These are phyloP conservation scores for Cnemophilus loriae DNA, from an alignment of 2,113 vertebrate species.

Conservation along the genomic window DNA sequence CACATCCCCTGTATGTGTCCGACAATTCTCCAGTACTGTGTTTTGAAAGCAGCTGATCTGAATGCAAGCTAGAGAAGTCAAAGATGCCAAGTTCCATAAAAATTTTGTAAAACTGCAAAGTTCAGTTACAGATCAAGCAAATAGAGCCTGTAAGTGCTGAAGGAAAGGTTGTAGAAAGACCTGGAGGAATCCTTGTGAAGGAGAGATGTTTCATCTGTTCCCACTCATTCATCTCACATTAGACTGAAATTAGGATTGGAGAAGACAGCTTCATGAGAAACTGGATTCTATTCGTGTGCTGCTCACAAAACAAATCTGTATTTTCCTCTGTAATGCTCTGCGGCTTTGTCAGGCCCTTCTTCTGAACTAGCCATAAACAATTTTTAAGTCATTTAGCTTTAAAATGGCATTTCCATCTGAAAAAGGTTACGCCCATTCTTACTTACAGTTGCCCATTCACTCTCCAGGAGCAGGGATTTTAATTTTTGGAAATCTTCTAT, in stretches of 20 bases:
- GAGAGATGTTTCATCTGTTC: neutral
- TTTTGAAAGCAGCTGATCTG: neutral
- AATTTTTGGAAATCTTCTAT: neutral
- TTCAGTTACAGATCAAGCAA: neutral
- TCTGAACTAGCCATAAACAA: neutral
- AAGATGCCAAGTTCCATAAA: neutral
- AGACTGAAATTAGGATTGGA: neutral
- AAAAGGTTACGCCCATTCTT: neutral
- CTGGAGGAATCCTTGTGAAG: neutral
- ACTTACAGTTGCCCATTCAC: neutral
- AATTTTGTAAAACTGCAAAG: neutral
- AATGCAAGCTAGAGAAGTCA: neutral
- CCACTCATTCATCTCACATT: neutral
- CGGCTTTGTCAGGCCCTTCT: neutral
- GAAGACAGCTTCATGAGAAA: neutral
- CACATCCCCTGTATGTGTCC: neutral
- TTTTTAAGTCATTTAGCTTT: neutral
- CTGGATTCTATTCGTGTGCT: neutral
- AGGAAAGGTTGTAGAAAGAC: neutral
- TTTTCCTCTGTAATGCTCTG: neutral
- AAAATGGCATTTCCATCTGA: neutral
- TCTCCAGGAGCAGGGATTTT: neutral
- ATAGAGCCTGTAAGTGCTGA: neutral
- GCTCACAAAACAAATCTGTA: neutral
- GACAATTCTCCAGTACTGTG: neutral